Evolutionary conservation across 2,888 invertebrate genomes (phyloP).

Genomic region (Ophion obscuratus): DNA sequence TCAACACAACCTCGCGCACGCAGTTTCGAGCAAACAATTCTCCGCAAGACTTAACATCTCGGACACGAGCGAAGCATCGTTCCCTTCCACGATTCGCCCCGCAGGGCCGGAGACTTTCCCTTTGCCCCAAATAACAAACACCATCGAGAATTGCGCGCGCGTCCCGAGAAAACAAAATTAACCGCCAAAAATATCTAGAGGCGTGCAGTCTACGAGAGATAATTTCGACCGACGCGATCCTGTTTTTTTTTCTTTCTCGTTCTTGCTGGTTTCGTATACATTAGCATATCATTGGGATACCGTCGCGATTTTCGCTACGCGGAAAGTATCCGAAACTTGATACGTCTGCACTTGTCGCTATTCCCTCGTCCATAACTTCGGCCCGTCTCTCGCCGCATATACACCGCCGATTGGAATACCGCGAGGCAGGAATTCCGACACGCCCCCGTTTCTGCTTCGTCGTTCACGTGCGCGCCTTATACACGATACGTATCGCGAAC

Average conservation of each 20-base stretch:
- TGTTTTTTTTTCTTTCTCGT: not conserved
- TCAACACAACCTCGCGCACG: not conserved
- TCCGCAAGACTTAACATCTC: too few species aligned
- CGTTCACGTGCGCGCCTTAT: conserved; percentile 13
- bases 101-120: too few species aligned
- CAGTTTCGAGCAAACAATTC: not conserved
- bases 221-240: too few species aligned
- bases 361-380: not conserved
- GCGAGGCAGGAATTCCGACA: conserved; percentile 21
- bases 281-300: not conserved
- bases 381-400: not conserved
- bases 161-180: not conserved
- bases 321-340: conserved; percentile 4
- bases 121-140: too few species aligned
- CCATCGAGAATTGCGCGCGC: too few species aligned
- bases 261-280: not conserved
- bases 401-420: not conserved
- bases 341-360: not conserved
- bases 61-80: too few species aligned
- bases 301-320: not conserved
- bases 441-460: conserved; percentile 10
- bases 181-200: too few species aligned
- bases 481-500: conserved; percentile 27
- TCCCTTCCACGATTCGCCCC: too few species aligned
- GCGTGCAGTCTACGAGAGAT: too few species aligned